Percentiles rank a stretch among this genome's conserved stretches.
Evolutionary conservation across 2,797 vertebrate species (phyloP).

Genomic region (Cuculus canorus): DNA sequence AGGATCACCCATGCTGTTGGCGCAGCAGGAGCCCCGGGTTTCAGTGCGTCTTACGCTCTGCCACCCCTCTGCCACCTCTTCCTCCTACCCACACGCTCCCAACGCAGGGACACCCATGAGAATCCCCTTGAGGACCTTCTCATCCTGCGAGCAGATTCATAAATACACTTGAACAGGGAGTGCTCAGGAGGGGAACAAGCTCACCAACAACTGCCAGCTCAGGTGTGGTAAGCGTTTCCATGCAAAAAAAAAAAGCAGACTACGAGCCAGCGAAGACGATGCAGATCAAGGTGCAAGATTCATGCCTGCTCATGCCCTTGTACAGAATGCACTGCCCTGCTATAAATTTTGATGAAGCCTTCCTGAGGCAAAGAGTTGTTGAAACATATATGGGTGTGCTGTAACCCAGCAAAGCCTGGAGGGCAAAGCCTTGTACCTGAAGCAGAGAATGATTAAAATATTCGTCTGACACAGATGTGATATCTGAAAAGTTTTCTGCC

Average conservation of each 20-base stretch:
- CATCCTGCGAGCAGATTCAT: not conserved
- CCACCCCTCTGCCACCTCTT: not conserved
- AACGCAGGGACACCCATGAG: accelerated
- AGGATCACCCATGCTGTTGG: not conserved
- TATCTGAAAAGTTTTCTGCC: constrained; percentile 53
- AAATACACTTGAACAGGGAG: not conserved
- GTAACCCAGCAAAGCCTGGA: not conserved
- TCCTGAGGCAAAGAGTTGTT: constrained; percentile 17
- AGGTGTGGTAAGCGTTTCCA: not conserved
- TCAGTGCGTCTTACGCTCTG: accelerated
- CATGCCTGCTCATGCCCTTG: constrained; percentile 2
- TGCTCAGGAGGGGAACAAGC: not conserved
- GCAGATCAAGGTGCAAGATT: not conserved
- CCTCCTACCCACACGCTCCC: accelerated
- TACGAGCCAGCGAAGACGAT: not conserved
- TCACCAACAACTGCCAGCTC: accelerated
- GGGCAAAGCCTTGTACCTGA: not conserved
- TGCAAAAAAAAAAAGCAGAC: not conserved
- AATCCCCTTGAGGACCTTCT: not conserved
- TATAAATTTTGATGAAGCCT: constrained; percentile 19
- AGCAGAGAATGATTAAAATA: constrained; percentile 48
- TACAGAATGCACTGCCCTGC: not conserved
- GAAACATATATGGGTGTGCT: constrained; percentile 17
- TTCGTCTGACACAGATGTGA: constrained; percentile 16
- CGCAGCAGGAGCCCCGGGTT: not conserved